phyloP scores from a whole-genome alignment of 2,888 invertebrate genomes.

The Phaonia tiefii region DNA sequence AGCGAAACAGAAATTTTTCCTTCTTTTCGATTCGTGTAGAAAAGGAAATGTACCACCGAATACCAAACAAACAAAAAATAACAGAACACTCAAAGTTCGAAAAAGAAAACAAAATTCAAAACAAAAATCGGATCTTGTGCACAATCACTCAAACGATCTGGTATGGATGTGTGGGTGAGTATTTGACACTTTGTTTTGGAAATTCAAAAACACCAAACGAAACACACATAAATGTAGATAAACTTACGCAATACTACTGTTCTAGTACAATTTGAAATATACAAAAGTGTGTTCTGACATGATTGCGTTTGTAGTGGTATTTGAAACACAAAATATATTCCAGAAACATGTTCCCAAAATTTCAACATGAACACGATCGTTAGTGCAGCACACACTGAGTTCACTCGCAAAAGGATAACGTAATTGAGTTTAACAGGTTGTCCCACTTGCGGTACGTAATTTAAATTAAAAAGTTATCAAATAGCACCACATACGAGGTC shows the following conservation, averaged over 20 bases:
- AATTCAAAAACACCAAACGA: not conserved
- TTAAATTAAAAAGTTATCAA: too few relatives aligned
- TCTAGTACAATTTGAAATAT: not conserved
- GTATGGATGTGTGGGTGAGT: constrained; percentile 13
- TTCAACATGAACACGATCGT: not conserved
- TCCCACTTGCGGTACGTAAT: not conserved
- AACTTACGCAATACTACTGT: constrained; percentile 41
- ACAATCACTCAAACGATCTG: not conserved
- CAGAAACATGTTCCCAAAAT: too few relatives aligned
- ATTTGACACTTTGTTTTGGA: constrained; percentile 21
- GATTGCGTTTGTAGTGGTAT: too few relatives aligned
- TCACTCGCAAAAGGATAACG: constrained; percentile 1
- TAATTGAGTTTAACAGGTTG: not conserved
- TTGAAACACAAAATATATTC: too few relatives aligned
- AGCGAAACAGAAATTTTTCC: too few relatives aligned
- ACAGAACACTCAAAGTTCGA: not conserved
- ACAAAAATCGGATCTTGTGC: not conserved
- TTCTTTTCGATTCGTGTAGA: too few relatives aligned
- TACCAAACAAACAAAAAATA: not conserved
- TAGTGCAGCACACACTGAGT: not conserved
- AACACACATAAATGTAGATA: constrained; percentile 19
- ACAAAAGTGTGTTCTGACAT: too few relatives aligned
- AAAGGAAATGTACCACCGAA: too few relatives aligned
- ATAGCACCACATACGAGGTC: too few relatives aligned
- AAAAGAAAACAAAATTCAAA: not conserved